A percentile compares a stretch with the other conserved stretches of the same genome.
Conservation (phyloP, 2,797 vertebrate species). For the Bradypus variegatus region DNA sequence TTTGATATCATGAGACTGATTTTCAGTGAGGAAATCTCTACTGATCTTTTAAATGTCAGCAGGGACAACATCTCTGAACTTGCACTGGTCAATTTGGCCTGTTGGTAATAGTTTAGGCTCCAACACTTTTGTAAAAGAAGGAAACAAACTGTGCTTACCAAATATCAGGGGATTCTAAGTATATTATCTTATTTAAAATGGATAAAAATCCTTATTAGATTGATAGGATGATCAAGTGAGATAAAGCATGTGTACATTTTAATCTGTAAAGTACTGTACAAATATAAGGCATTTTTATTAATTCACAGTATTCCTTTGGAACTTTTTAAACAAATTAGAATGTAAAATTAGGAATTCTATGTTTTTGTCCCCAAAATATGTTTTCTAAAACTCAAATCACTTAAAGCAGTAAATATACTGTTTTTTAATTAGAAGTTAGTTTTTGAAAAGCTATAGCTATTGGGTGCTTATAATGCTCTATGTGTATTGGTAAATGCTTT, state of each 20-base stretch:
- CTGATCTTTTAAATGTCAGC: not conserved
- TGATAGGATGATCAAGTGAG: slow-evolving; percentile 3
- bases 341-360: not conserved
- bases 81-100: not conserved
- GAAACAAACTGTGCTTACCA: not conserved
- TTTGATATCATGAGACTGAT: not conserved
- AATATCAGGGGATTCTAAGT: not conserved
- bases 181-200: slow-evolving; percentile 1
- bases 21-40: not conserved
- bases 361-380: not conserved
- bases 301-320: not conserved
- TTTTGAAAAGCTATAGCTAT: not conserved
- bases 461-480: not conserved
- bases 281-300: not conserved
- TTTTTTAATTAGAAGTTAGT: slow-evolving; percentile 8
- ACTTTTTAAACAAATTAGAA: slow-evolving; percentile 19
- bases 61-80: not conserved
- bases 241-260: not conserved
- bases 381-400: not conserved
- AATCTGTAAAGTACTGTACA: not conserved
- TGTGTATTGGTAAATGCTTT: not conserved
- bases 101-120: not conserved
- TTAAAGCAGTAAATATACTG: not conserved
- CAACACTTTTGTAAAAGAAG: slow-evolving; percentile 1
- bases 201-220: not conserved